Evolutionary conservation across 2,113 vertebrate species (phyloP), one percentile per base, ranked within the genome.

Genomic region (Ophthalmolycus amberensis): DNA sequence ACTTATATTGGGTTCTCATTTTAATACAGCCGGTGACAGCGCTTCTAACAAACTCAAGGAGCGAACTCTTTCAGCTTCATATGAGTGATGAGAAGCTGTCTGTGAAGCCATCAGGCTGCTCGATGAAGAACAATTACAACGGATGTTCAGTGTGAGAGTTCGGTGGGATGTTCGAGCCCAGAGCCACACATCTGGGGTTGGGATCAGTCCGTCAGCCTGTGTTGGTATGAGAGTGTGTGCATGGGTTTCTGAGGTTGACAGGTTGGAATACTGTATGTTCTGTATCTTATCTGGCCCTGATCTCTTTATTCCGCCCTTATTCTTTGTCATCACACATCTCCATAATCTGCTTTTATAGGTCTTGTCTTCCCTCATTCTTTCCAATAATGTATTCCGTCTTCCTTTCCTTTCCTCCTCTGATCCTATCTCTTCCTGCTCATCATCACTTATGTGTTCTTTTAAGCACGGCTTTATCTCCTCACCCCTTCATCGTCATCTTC

Each of bases 401-500:
- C 54, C 67, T 3, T 25, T 44, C 8, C 16, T 71, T 38, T 38
- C 0, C 20, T 14, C 29, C 7, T 44, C 52, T 46, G 38, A 44
- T 59, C 46, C 46, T 18, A 66, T 54, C 52, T 40, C 25, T 68
- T 50, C 10, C 38, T 54, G 6, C 44, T 58, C 32, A n/a, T 72
- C 58, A 34, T 52, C 5, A 42, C 22, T 9, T 59, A 34, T 84
- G 29, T 1, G 12, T 77, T 69, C 29, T 27, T 69, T 80, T 9
- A 11, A 71, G 32, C 54, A 22, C 5, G 10, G 11, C 6, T 63
- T 68, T 48, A 20, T 52, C n/a, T 48, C n/a, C 95, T 95, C 76
- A 96, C 96, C 92, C 95, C 92, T 88, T 96, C 94, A 76, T 95
- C 91, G 7, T 94, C 93, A 2, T 96, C 95, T 82, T 96, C 96